Evolutionary conservation across 2,888 invertebrate species (phyloP).

Genomic region (Notodonta dromedarius): DNA sequence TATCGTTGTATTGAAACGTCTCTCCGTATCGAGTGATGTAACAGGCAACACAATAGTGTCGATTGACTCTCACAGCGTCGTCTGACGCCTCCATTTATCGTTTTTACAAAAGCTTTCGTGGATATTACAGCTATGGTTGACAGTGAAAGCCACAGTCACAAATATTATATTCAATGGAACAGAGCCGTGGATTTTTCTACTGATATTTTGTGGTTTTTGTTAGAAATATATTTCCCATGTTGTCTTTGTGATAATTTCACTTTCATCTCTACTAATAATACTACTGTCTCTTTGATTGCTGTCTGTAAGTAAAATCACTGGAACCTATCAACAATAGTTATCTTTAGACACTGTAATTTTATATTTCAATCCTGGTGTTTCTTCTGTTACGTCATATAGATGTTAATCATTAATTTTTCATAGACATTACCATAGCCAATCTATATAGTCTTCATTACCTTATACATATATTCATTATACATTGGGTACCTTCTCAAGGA

Average conservation of each 20-base stretch:
- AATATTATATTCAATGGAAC: slow-evolving; percentile 41
- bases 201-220: slow-evolving; percentile 32
- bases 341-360: too few species aligned
- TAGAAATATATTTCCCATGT: slow-evolving; percentile 17
- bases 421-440: slow-evolving; percentile 5
- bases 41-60: slow-evolving; percentile 33
- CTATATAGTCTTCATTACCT: slow-evolving; percentile 23
- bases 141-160: slow-evolving; percentile 52
- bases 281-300: slow-evolving; percentile 13
- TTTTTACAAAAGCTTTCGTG: slow-evolving; percentile 52
- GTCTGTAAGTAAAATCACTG: slow-evolving; percentile 36
- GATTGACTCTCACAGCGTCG: slow-evolving; percentile 32
- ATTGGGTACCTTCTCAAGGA: slow-evolving; percentile 17
- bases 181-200: slow-evolving; percentile 29
- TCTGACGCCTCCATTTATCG: slow-evolving; percentile 38
- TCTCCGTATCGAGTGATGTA: slow-evolving; percentile 26
- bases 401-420: too few species aligned
- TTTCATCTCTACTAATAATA: slow-evolving; percentile 6
- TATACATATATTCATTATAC: slow-evolving; percentile 9
- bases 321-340: slow-evolving; percentile 50
- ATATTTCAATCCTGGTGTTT: slow-evolving; percentile 43
- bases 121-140: slow-evolving; percentile 50
- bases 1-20: slow-evolving; percentile 32
- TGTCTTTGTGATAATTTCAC: slow-evolving; percentile 15
- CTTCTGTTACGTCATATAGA: slow-evolving; percentile 38